Base-by-base conservation (phyloP, 2,797 vertebrate species). In the Geotrypetes seraphini region DNA sequence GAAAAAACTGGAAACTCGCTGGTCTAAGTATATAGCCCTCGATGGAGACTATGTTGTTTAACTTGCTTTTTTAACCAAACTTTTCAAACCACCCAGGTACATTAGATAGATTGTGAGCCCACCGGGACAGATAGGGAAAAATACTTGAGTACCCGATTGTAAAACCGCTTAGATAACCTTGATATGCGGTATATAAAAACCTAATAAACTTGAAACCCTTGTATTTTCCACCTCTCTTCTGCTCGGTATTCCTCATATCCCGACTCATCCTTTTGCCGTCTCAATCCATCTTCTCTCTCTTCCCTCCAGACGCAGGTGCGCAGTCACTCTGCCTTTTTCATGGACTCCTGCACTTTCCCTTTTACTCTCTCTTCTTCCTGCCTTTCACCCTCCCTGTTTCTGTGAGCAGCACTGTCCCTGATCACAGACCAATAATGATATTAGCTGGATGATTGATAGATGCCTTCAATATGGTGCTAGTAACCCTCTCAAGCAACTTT, bases 391-490 rank as follows among this genome's bases (percentile, higher is more conserved):
- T 28, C 28, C 31, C 19, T 36, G 16, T 41, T 49, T 56, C 19
- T 21, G 25, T 50, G 60, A n/a, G n/a, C n/a, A n/a, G n/a, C n/a
- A n/a, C n/a, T n/a, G n/a, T n/a, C n/a, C n/a, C n/a, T n/a, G n/a
- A n/a, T n/a, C n/a, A n/a, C n/a, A n/a, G n/a, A 60, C 50, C 29
- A 53, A 12, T 57, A 66, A 63, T 31, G 56, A 27, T 36, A 35
- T 67, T 58, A 66, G 41, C 39, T 31, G 34, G 41, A 33, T 39
- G 38, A 42, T 60, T 71, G 70, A 73, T 69, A 57, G 65, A 73
- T 73, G 61, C 47, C 39, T 69, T 60, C 68, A 71, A 71, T 73
- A 73, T 62, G 55, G 46, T 69, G 49, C 43, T 29, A 55, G 36
- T 49, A 60, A 60, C 46, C 53, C 69, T 57, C 57, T 36, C 49